Evolutionary conservation across 2,113 vertebrate species (phyloP).

Genomic region (Axis porcinus): DNA sequence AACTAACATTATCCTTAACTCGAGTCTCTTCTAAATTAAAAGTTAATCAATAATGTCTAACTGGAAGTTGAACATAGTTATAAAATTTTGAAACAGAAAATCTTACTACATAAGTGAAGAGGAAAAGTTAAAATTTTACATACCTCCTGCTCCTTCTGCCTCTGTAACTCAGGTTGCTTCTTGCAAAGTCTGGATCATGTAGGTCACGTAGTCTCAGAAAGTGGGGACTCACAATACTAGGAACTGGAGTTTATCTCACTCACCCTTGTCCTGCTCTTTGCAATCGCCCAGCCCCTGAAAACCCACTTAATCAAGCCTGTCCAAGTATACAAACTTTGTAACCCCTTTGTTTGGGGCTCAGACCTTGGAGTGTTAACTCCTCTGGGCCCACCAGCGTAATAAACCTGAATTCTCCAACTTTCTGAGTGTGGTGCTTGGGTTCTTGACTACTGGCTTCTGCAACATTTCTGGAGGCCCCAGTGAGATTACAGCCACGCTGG

Average conservation of each 20-base stretch:
- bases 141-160: not conserved
- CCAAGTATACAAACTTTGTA: not conserved
- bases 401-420: not conserved
- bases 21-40: not conserved
- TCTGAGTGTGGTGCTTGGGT: not conserved
- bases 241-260: not conserved
- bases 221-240: not conserved
- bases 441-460: not conserved
- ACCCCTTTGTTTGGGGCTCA: not conserved
- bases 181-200: not conserved
- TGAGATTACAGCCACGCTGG: not conserved
- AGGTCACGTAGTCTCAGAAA: not conserved
- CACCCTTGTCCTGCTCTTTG: not conserved
- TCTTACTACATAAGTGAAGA: not conserved
- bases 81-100: not conserved
- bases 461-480: not conserved
- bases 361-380: not conserved
- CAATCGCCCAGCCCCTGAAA: not conserved
- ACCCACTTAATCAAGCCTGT: not conserved
- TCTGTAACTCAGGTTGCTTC: not conserved
- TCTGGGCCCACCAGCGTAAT: rapidly evolving
- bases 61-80: not conserved
- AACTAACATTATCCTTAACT: not conserved
- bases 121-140: not conserved
- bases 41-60: not conserved